Percentiles rank a stretch among this genome's conserved stretches.
Evolutionary conservation across 2,113 vertebrate species (phyloP).

Genomic region (Seriola rivoliana): DNA sequence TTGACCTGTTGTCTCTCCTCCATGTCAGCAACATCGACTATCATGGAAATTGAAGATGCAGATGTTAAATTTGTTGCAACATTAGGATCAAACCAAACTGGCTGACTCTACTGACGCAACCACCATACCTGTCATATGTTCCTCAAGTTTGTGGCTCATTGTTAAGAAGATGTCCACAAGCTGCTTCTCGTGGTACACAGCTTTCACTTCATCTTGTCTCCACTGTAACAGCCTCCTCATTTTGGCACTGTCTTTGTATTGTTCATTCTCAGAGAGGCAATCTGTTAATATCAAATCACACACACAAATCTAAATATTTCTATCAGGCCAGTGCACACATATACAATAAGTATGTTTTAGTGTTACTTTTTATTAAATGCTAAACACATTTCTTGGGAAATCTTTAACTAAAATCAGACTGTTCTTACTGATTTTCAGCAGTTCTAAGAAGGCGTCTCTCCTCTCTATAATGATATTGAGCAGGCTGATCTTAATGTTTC

Average conservation of each 20-base stretch:
- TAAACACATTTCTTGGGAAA: not conserved
- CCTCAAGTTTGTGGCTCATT: slow-evolving; percentile 85
- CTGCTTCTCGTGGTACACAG: slow-evolving; percentile 80
- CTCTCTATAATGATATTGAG: slow-evolving; percentile 82
- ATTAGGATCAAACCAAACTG: not conserved
- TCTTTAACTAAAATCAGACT: not conserved
- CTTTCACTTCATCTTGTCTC: slow-evolving; percentile 78
- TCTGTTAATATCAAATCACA: slow-evolving; percentile 64
- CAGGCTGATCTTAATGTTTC: slow-evolving; percentile 80
- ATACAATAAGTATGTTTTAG: not conserved
- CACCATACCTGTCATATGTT: slow-evolving; percentile 84
- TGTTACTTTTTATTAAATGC: not conserved
- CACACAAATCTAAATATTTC: not conserved
- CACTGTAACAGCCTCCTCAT: slow-evolving; percentile 77
- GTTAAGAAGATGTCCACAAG: slow-evolving; percentile 85
- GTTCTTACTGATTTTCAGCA: slow-evolving; percentile 87
- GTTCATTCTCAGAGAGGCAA: slow-evolving; percentile 73
- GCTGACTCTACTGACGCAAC: not conserved
- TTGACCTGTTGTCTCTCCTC: slow-evolving; percentile 65
- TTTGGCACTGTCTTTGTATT: slow-evolving; percentile 65
- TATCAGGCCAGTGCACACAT: not conserved
- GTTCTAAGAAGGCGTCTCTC: slow-evolving; percentile 70
- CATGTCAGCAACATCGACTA: slow-evolving; percentile 85
- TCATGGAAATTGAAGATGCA: slow-evolving; percentile 20
- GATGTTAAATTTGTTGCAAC: not conserved